Evolutionary conservation across 2,888 invertebrate genomes (phyloP).

Genomic region (Hypercompe scribonia): DNA sequence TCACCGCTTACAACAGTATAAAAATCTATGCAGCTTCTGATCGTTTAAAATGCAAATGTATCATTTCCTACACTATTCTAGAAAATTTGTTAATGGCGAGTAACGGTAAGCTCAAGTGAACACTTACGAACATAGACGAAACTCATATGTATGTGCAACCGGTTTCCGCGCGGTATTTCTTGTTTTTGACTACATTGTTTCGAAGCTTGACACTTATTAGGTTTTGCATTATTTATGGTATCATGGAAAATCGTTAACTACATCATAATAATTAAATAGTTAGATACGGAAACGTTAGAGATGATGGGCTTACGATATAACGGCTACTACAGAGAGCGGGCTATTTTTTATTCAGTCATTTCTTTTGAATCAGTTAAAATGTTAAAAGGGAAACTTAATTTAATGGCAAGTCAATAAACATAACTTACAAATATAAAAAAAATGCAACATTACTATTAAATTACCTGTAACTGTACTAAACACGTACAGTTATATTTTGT

Average conservation of each 20-base stretch:
- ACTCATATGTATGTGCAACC: slow-evolving; percentile 38
- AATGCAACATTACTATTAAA: background rate
- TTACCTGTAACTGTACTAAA: too few relatives aligned
- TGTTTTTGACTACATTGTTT: slow-evolving; percentile 47
- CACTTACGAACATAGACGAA: slow-evolving; percentile 32
- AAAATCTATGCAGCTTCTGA: slow-evolving; percentile 16
- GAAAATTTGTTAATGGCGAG: slow-evolving; percentile 38
- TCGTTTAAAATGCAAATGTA: slow-evolving; percentile 38
- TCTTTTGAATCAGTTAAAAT: background rate
- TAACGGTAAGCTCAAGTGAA: slow-evolving; percentile 50
- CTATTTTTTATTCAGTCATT: background rate
- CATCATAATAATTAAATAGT: slow-evolving; percentile 7
- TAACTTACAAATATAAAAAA: background rate
- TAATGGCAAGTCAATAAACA: background rate
- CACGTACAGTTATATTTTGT: too few relatives aligned
- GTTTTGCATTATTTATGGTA: slow-evolving; percentile 32
- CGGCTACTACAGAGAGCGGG: background rate
- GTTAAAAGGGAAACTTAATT: background rate
- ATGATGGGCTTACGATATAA: background rate
- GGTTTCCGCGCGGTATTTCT: slow-evolving; percentile 44
- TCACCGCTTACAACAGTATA: slow-evolving; percentile 8
- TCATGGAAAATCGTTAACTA: slow-evolving; percentile 13
- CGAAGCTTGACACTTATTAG: slow-evolving; percentile 33
- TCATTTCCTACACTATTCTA: slow-evolving; percentile 36
- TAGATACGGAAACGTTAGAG: background rate